Evolutionary conservation across 2,797 vertebrate species (phyloP), one percentile per base, ranked within the genome.

Genomic region (Cetoscarus ocellatus): DNA sequence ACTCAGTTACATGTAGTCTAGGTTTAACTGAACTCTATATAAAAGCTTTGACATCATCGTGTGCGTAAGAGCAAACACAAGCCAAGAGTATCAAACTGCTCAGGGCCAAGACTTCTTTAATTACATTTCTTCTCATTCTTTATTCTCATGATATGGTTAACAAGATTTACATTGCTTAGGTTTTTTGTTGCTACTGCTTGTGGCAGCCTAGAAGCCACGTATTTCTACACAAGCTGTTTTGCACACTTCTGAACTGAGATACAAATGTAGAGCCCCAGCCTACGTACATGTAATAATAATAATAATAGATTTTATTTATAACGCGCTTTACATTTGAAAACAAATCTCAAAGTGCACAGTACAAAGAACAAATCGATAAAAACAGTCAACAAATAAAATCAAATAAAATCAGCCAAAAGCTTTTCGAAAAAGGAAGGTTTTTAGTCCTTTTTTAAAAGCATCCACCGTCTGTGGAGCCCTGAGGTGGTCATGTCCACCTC

Each of bases 31-130:
- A 50, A 65, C 49, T 53, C 35, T 70, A 74, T 72, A 42, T 36
- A 61, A 55, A 61, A 61, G 59, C 59, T 62, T 77, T 77, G 87
- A 70, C 85, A 88, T 86, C 85, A 89, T 7, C 38, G 48, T 19
- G 44, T 67, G 85, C 84, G 86, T 86, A 84, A 83, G 75, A 61
- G 9, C 19, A 11, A 50, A 44, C 27, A 15, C 27, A 0, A 3
- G 75, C 60, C 71, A 66, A 72, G 73, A 72, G 45, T 70, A 49
- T 50, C 61, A 51, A 67, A 45, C 73, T 9, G 70, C 47, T 19
- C 53, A 45, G 10, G 57, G 43, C 36, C 39, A 43, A 10, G 35
- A 61, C 50, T 45, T 56, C 17, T 35, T 12, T 7, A 53, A 55
- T 34, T 63, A 52, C n/a, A 49, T 66, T 54, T 18, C 27, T 62